A percentile compares a stretch with the other conserved stretches of the same genome.
Evolutionary conservation across 2,797 vertebrate genomes (phyloP).

Genomic region (Siniperca obscura): DNA sequence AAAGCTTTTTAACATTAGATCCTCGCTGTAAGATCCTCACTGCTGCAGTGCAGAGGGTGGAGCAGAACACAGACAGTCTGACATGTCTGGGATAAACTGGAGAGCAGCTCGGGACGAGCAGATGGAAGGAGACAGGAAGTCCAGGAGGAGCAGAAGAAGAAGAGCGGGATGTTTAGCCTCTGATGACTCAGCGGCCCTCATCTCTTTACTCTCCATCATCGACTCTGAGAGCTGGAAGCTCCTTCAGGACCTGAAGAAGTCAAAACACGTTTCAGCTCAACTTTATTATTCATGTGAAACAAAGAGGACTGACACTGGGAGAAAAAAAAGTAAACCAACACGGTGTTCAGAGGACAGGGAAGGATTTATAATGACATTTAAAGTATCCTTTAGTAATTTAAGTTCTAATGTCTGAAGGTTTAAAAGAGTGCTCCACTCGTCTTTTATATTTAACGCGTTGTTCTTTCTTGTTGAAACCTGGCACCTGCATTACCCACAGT

Average conservation of each 20-base stretch:
- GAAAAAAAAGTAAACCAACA: not conserved
- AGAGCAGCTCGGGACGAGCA: slow-evolving; percentile 30
- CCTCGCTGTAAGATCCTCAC: not conserved
- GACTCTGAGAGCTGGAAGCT: slow-evolving; percentile 19
- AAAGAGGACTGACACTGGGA: not conserved
- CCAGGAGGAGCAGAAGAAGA: slow-evolving; percentile 36
- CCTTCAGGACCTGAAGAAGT: slow-evolving; percentile 15
- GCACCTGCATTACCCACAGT: no score
- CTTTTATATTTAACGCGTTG: not conserved
- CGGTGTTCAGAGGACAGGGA: not conserved
- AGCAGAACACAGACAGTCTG: slow-evolving; percentile 8
- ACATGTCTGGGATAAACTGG: slow-evolving; percentile 4
- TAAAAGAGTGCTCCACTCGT: not conserved
- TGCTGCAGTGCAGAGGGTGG: slow-evolving; percentile 10
- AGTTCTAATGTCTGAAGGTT: not conserved
- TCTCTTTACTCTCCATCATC: slow-evolving; percentile 26
- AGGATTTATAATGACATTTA: not conserved
- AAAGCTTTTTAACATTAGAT: slow-evolving; percentile 4
- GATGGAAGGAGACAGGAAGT: slow-evolving; percentile 40
- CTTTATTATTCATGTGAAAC: slow-evolving; percentile 31
- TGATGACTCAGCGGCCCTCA: slow-evolving; percentile 2
- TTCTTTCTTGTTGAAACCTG: not conserved
- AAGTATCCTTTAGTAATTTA: not conserved
- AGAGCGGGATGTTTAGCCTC: slow-evolving; percentile 24
- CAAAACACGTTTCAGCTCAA: slow-evolving; percentile 9